A percentile compares a stretch with the other conserved stretches of the same genome.
Evolutionary conservation across 2,888 invertebrate genomes (phyloP).

Genomic region (Pyrochroa serraticornis): DNA sequence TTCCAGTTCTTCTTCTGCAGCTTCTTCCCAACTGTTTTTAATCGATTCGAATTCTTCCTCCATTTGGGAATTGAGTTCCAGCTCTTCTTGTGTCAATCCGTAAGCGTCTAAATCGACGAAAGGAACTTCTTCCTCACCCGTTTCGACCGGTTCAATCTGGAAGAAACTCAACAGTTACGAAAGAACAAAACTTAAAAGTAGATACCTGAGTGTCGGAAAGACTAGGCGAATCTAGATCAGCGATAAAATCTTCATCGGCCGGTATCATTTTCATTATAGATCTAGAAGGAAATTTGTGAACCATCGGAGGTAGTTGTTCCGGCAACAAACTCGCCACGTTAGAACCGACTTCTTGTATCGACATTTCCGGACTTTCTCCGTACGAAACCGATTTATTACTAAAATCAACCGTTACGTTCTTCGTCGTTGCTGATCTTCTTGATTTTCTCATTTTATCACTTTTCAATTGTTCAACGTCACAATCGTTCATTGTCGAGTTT

Average conservation of each 20-base stretch:
- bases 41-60: conserved; percentile 4
- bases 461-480: conserved; percentile 49
- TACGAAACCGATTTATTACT: conserved; percentile 47
- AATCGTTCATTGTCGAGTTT: conserved; percentile 49
- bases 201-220: conserved; percentile 65
- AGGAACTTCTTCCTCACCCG: conserved; percentile 6
- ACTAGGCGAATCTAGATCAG: conserved; percentile 65
- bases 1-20: conserved; percentile 15
- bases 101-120: no score
- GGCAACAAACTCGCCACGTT: conserved; percentile 49
- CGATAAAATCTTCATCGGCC: conserved; percentile 40
- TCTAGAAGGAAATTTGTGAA: conserved; percentile 39
- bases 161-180: not conserved
- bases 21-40: conserved; percentile 10
- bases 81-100: no score
- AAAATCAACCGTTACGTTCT: conserved; percentile 49
- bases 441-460: conserved; percentile 41
- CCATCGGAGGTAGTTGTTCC: conserved; percentile 45
- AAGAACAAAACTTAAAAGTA: conserved; percentile 34
- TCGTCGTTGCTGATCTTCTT: conserved; percentile 43
- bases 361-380: conserved; percentile 43
- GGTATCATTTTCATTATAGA: conserved; percentile 35
- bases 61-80: not conserved
- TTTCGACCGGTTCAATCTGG: conserved; percentile 40
- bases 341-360: conserved; percentile 51